phyloP scores from a whole-genome alignment of 2,113 vertebrate species.

The Corydoras maculifer region DNA sequence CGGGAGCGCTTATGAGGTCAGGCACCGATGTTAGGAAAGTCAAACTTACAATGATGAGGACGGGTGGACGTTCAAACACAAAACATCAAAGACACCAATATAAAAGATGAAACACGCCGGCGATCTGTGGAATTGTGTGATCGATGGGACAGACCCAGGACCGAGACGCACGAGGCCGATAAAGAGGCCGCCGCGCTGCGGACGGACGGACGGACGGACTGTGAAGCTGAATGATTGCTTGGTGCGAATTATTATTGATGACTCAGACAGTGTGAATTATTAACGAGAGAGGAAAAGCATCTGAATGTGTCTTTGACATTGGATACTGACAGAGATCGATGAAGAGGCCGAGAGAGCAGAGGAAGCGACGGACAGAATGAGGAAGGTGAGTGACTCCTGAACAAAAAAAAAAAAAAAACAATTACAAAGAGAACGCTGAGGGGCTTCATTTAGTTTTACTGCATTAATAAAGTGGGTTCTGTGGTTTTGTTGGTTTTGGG shows the following conservation, averaged over 20 bases:
- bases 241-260: slow-evolving; percentile 75
- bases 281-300: slow-evolving; percentile 68
- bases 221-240: slow-evolving; percentile 68
- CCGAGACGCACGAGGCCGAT: background rate
- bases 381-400: slow-evolving; percentile 30
- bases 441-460: too few relatives aligned
- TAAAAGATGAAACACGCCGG: too few relatives aligned
- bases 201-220: slow-evolving; percentile 42
- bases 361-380: slow-evolving; percentile 34
- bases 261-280: slow-evolving; percentile 73
- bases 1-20: too few relatives aligned
- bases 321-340: slow-evolving; percentile 71
- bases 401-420: slow-evolving; percentile 1
- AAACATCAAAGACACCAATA: too few relatives aligned
- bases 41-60: too few relatives aligned
- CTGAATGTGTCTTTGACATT: slow-evolving; percentile 73
- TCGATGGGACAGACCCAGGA: too few relatives aligned
- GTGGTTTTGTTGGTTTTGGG: too few relatives aligned
- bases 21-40: too few relatives aligned
- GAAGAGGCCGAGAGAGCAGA: slow-evolving; percentile 42
- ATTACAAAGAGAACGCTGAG: too few relatives aligned
- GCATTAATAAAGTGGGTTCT: too few relatives aligned
- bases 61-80: too few relatives aligned
- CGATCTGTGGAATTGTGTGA: too few relatives aligned
- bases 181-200: slow-evolving; percentile 12